A percentile compares a stretch with the other conserved stretches of the same genome.
Evolutionary conservation across 2,797 vertebrate genomes (phyloP).

Genomic region (Crocodylus rhombifer): DNA sequence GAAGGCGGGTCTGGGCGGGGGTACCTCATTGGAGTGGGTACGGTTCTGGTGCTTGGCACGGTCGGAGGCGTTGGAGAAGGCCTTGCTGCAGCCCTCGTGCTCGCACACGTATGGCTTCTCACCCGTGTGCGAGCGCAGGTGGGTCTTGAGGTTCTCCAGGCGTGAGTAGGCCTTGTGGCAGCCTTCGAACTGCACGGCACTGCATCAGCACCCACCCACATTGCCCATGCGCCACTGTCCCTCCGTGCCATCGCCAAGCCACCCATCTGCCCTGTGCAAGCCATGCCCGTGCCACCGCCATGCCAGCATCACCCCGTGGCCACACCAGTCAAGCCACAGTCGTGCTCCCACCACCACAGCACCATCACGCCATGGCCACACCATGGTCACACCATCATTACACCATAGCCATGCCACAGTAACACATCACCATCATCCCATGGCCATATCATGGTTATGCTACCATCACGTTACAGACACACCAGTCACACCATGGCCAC

Average conservation of each 20-base stretch:
- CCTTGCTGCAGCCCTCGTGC: conserved; percentile 97
- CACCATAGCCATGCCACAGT: accelerated
- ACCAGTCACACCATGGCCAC: too few species aligned
- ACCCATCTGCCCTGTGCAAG: accelerated
- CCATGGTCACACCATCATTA: too few species aligned
- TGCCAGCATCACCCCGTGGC: neutral
- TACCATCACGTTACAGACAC: neutral
- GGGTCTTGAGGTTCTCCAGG: conserved; percentile 98
- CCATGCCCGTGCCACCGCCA: accelerated
- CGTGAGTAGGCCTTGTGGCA: conserved; percentile 98
- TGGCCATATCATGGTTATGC: accelerated
- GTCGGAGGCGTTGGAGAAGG: conserved; percentile 98
- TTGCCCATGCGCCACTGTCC: accelerated
- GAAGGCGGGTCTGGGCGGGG: neutral
- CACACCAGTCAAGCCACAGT: accelerated
- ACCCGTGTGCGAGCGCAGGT: conserved; percentile 96
- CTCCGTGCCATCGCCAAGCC: accelerated
- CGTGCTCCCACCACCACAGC: accelerated
- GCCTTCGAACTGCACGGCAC: conserved; percentile 90
- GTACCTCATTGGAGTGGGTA: conserved; percentile 95
- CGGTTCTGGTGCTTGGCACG: conserved; percentile 98
- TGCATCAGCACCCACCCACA: accelerated
- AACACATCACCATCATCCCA: accelerated
- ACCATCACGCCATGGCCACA: neutral
- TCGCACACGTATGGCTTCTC: conserved; percentile 99